These are phyloP conservation scores for Bos indicus DNA, from an alignment of 2,113 vertebrate genomes.

Conservation along the genomic window DNA sequence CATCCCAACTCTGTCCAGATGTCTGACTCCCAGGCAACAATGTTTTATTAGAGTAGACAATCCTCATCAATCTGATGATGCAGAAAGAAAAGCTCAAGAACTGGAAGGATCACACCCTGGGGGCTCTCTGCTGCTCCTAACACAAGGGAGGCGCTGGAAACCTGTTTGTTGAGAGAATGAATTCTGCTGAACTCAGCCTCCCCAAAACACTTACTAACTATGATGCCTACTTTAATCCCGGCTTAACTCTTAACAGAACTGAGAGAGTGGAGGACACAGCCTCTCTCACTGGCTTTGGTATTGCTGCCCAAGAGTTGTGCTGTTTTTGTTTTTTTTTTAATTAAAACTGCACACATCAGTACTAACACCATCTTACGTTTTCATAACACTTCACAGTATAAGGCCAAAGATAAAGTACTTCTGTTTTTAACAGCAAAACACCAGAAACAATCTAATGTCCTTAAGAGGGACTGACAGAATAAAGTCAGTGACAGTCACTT, in stretches of 20 bases:
- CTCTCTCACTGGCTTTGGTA: background rate
- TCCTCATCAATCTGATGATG: background rate
- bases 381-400: background rate
- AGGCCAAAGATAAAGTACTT: background rate
- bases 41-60: background rate
- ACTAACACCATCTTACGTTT: background rate
- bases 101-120: background rate
- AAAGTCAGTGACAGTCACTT: background rate
- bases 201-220: background rate
- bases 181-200: background rate
- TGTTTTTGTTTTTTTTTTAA: background rate
- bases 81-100: background rate
- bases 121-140: background rate
- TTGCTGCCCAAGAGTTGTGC: background rate
- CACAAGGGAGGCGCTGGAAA: no score
- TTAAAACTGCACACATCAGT: background rate
- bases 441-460: background rate
- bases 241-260: background rate
- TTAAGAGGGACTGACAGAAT: background rate
- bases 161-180: background rate
- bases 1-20: background rate
- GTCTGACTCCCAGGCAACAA: background rate
- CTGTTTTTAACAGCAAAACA: background rate
- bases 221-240: background rate
- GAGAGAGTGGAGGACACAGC: no score